Evolutionary conservation across 2,888 invertebrate genomes (phyloP), one percentile per base, ranked within the genome.

Genomic region (Microctonus brassicae): DNA sequence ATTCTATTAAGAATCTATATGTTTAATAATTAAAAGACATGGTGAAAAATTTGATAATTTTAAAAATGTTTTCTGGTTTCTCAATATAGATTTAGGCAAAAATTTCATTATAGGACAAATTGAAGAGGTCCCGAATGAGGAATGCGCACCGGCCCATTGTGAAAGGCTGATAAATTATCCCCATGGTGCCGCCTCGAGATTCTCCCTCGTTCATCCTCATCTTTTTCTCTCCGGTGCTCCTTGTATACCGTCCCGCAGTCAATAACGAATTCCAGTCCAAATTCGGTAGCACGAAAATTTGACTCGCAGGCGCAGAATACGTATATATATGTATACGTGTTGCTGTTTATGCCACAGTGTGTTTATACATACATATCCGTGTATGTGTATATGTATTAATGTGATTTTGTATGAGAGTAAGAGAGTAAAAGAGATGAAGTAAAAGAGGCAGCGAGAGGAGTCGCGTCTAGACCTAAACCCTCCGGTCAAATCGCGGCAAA

Each of bases 401-500:
- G 22, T 17, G 13, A 3, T 29, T 5, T 29, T 63, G 33, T 33
- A 24, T 63, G 33, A 47, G 47, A 63, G 29, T 10, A n/a, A 62
- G n/a, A 61, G 36, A 13, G 36, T 42, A 9, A 55, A 1, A 63
- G 47, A 64, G 33, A 24, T 22, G 36, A 33, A 63, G 58, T 58
- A 29, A 53, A 53, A 55, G 60, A 60, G 57, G 63, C 58, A 70
- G 68, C 69, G 70, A 17, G 17, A n/a, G 7, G 47, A 55, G 70
- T 62, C 65, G 62, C 64, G 75, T 78, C 81, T 82, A 80, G 82
- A 81, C 81, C 79, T 79, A 82, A 79, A 82, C 77, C 81, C 82
- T 77, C 78, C 79, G 79, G 81, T 78, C 72, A 79, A 79, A 82
- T 79, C 79, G 76, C 76, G 81, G 79, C 80, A 82, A 82, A 82